Evolutionary conservation across 2,113 vertebrate species (phyloP).

Genomic region (Lethenteron camtschaticum): DNA sequence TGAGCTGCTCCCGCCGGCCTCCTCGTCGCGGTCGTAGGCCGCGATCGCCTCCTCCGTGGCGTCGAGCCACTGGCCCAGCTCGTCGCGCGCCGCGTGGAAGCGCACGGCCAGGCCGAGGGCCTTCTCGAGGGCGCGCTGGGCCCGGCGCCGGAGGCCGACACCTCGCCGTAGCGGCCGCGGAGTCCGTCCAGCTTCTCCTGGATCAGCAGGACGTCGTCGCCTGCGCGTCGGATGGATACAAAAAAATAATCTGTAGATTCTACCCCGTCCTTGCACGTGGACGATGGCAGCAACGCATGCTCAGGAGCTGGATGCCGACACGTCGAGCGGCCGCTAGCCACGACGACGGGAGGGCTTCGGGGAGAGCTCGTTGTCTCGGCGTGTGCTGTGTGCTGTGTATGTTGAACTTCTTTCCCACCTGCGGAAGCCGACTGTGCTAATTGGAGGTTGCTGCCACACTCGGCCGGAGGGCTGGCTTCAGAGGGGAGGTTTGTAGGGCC

Average conservation of each 20-base stretch:
- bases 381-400: too few relatives aligned
- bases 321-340: too few relatives aligned
- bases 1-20: conserved; percentile 40
- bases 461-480: too few relatives aligned
- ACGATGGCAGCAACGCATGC: too few relatives aligned
- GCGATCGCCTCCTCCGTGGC: conserved; percentile 52
- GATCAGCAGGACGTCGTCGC: conserved; percentile 83
- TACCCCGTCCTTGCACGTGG: too few relatives aligned
- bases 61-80: conserved; percentile 56
- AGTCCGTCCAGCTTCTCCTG: conserved; percentile 95
- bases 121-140: conserved; percentile 69
- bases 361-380: too few relatives aligned
- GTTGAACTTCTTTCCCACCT: too few relatives aligned
- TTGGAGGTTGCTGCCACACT: too few relatives aligned
- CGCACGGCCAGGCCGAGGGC: conserved; percentile 76
- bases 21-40: conserved; percentile 24
- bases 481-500: too few relatives aligned
- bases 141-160: conserved; percentile 70
- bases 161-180: conserved; percentile 72
- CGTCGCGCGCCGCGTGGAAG: conserved; percentile 65
- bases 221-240: conserved; percentile 21
- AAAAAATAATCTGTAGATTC: not conserved
- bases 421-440: too few relatives aligned
- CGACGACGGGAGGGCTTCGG: too few relatives aligned
- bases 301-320: too few relatives aligned